A percentile compares a stretch with the other conserved stretches of the same genome.
Evolutionary conservation across 2,113 vertebrate species (phyloP).

Genomic region (Amia ocellicauda): DNA sequence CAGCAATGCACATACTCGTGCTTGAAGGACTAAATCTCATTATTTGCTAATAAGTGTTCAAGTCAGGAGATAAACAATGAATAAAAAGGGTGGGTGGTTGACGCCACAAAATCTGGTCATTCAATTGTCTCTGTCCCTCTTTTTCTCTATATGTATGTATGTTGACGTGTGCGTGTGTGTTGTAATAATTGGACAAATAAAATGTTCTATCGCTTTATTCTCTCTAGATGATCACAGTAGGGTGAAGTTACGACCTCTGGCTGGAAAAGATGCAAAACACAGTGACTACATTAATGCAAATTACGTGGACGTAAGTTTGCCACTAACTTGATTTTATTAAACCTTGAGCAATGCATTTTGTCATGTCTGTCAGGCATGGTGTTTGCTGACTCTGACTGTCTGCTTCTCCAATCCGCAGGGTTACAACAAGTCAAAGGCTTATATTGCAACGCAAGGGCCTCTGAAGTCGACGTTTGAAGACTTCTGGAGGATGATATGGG

Average conservation of each 20-base stretch:
- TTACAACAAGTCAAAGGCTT: constrained; percentile 93
- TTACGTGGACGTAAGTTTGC: constrained; percentile 91
- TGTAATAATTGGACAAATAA: too few relatives aligned
- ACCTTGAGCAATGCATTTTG: too few relatives aligned
- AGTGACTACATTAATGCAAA: constrained; percentile 99
- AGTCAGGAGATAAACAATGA: too few relatives aligned
- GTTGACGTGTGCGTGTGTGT: too few relatives aligned
- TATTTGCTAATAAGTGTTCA: too few relatives aligned
- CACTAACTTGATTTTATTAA: neutral
- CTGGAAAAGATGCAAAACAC: constrained; percentile 97
- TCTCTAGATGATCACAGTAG: constrained; percentile 93
- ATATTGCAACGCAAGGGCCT: constrained; percentile 96
- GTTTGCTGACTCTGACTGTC: constrained; percentile 22
- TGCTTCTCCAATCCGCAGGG: constrained; percentile 71
- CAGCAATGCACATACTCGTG: too few relatives aligned
- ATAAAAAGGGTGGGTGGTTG: too few relatives aligned
- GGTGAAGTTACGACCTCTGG: constrained; percentile 90
- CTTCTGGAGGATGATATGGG: constrained; percentile 99
- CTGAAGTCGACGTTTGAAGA: constrained; percentile 98
- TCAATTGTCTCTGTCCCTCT: too few relatives aligned
- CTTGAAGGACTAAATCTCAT: too few relatives aligned
- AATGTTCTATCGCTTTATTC: too few relatives aligned
- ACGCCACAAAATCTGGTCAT: too few relatives aligned
- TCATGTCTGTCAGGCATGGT: constrained; percentile 33
- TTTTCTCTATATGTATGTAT: too few relatives aligned